A percentile compares a stretch with the other conserved stretches of the same genome.
These are phyloP conservation scores for Ceraclea dissimilis DNA, from an alignment of 2,888 invertebrate genomes.

Conservation along the genomic window DNA sequence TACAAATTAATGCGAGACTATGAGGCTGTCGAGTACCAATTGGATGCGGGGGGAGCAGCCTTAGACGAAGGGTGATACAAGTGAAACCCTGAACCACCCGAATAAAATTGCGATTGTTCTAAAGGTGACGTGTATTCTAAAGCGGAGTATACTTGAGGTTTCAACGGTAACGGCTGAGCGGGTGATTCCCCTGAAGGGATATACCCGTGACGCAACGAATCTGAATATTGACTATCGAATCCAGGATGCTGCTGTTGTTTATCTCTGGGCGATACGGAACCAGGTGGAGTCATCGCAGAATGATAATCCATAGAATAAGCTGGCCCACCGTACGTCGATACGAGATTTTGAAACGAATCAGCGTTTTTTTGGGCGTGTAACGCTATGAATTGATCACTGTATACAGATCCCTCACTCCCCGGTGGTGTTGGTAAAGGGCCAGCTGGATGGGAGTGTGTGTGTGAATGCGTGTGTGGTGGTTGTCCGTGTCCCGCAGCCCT, in stretches of 20 bases:
- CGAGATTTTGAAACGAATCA: slow-evolving; percentile 52
- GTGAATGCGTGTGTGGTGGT: slow-evolving; percentile 30
- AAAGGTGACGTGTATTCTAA: slow-evolving; percentile 59
- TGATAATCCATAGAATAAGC: slow-evolving; percentile 74
- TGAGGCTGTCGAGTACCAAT: slow-evolving; percentile 75
- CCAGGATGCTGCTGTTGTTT: slow-evolving; percentile 58
- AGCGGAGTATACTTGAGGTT: slow-evolving; percentile 83
- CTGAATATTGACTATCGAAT: slow-evolving; percentile 55
- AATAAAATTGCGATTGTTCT: slow-evolving; percentile 83
- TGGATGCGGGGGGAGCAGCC: slow-evolving; percentile 60
- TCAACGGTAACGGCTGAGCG: slow-evolving; percentile 67
- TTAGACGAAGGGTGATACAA: slow-evolving; percentile 71
- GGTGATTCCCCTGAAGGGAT: slow-evolving; percentile 40
- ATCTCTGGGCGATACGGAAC: slow-evolving; percentile 92
- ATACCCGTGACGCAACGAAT: slow-evolving; percentile 51
- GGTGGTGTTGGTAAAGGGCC: slow-evolving; percentile 85
- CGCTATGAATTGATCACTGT: slow-evolving; percentile 55
- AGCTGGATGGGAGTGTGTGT: slow-evolving; percentile 40
- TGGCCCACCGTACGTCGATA: slow-evolving; percentile 51
- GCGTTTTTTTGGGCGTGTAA: slow-evolving; percentile 49
- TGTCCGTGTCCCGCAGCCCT: slow-evolving; percentile 64
- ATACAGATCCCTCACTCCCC: slow-evolving; percentile 73
- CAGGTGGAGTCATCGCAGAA: slow-evolving; percentile 93
- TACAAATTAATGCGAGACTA: slow-evolving; percentile 38
- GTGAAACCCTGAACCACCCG: slow-evolving; percentile 76